Evolutionary conservation across 2,113 vertebrate genomes (phyloP), one percentile per base, ranked within the genome.

Genomic region (Lipophrys pholis): DNA sequence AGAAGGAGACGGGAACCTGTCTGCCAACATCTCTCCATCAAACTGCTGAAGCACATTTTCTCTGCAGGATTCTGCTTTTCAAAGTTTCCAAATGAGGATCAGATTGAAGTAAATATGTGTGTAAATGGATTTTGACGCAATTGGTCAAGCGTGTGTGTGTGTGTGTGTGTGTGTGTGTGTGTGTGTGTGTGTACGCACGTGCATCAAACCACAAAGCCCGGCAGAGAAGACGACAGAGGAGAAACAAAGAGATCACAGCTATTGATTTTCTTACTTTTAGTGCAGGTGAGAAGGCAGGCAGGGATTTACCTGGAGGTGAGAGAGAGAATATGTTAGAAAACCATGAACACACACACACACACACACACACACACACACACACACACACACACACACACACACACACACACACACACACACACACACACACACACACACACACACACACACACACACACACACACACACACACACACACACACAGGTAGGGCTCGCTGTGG

Each of bases 181-280:
- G 21, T 30, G 21, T 30, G 21, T 30, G 21, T 30, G 21, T 4
- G 4, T 30, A 4, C 21, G 21, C 4, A 4, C 21, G 21, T 30
- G 21, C 21, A 30, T 30, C 15, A n/a, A 53, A 68, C n/a, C n/a
- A n/a, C n/a, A n/a, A n/a, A n/a, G n/a, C n/a, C n/a, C n/a, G n/a
- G 55, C 36, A 51, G 38, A 68, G 55, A 64, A 62, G 63, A 52
- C 21, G 15, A 67, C 30, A 53, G 42, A 64, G 61, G 14, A 77
- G 74, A 83, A 67, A 73, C 11, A 30, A 30, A 73, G 66, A 76
- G 73, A 90, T 89, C 85, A 85, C 78, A 88, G 6, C 45, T 87
- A 90, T 91, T 66, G 88, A 91, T 90, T 91, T 81, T 82, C 83
- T 90, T 87, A 90, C 88, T 79, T 88, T 87, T 73, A 66, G 74